Conservation (phyloP, 2,797 vertebrate genomes). For the Bradypodion ventrale region DNA sequence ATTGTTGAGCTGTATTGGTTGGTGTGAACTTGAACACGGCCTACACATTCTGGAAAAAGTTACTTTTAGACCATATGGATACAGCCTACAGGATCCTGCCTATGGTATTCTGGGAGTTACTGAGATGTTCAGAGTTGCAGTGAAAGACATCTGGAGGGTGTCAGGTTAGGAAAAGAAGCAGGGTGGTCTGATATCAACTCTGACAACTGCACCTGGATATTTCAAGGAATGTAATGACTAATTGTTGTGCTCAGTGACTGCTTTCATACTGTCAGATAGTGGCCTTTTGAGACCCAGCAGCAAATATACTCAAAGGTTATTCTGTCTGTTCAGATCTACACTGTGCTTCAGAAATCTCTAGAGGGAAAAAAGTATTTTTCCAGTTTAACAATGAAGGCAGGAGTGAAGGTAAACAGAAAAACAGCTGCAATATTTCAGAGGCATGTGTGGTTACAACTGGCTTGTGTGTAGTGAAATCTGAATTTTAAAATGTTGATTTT, state of each 20-base stretch:
- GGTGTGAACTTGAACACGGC: too few relatives aligned
- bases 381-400: neutral
- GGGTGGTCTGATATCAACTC: neutral
- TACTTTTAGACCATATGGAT: neutral
- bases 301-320: constrained; percentile 15
- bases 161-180: neutral
- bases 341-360: neutral
- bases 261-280: neutral
- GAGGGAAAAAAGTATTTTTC: neutral
- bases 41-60: neutral
- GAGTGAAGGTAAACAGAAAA: neutral
- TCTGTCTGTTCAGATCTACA: constrained; percentile 27
- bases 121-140: neutral
- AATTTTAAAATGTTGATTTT: too few relatives aligned
- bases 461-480: neutral
- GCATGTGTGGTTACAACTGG: neutral
- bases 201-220: neutral
- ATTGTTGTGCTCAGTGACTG: neutral
- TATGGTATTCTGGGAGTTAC: neutral
- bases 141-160: neutral
- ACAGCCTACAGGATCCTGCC: neutral
- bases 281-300: neutral
- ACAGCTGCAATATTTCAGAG: neutral
- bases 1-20: too few relatives aligned
- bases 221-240: neutral